Percentiles rank a stretch among this genome's conserved stretches.
These are phyloP conservation scores for Platyrinchus mystaceus DNA, from an alignment of 2,797 vertebrate genomes.

Conservation along the genomic window DNA sequence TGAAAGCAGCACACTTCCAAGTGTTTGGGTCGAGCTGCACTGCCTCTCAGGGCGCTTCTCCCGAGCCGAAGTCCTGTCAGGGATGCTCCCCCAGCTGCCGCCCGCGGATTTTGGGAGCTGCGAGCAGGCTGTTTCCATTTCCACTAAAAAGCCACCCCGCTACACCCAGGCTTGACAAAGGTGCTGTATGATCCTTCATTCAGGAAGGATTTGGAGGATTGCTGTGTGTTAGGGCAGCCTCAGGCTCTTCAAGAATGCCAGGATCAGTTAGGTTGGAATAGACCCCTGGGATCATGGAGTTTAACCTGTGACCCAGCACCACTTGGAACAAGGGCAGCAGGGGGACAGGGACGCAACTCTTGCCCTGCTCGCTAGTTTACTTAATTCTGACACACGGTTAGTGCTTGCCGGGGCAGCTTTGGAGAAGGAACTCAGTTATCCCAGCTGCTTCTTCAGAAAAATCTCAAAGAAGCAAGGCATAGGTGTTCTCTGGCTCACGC, in stretches of 20 bases:
- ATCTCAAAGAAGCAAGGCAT: not conserved
- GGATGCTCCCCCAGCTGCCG: no score
- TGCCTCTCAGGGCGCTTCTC: not conserved
- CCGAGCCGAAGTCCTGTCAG: rapidly evolving
- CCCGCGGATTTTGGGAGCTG: not conserved
- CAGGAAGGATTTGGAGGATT: rapidly evolving
- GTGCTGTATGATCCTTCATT: rapidly evolving
- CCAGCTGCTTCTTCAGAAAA: not conserved
- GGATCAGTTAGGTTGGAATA: not conserved
- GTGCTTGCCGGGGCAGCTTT: not conserved
- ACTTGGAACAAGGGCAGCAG: not conserved
- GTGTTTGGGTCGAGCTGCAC: not conserved
- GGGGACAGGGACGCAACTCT: not conserved
- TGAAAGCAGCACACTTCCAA: rapidly evolving
- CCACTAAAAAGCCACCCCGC: rapidly evolving
- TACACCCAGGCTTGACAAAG: rapidly evolving
- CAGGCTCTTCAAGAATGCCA: not conserved
- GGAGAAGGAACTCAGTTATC: not conserved
- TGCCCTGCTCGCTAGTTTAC: rapidly evolving
- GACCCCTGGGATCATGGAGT: not conserved
- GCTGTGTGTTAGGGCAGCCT: rapidly evolving
- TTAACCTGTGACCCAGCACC: not conserved
- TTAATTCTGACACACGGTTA: not conserved
- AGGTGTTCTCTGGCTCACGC: not conserved
- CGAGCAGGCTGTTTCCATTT: rapidly evolving